A percentile compares a stretch with the other conserved stretches of the same genome.
These are phyloP conservation scores for Morone chrysops DNA, from an alignment of 2,113 vertebrate genomes.

Conservation along the genomic window DNA sequence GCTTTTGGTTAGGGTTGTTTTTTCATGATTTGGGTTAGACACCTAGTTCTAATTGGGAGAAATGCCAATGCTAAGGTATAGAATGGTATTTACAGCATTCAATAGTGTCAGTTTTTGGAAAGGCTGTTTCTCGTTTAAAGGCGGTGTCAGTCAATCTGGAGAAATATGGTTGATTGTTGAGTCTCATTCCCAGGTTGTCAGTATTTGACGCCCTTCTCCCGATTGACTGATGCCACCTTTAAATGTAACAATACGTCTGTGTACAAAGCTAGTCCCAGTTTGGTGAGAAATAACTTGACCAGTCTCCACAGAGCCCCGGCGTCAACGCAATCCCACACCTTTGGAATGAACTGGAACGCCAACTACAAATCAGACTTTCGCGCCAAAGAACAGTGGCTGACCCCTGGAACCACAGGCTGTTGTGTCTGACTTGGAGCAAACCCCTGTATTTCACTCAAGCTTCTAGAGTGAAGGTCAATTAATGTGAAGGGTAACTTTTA, in stretches of 20 bases:
- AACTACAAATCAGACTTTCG: neutral
- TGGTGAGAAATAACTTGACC: neutral
- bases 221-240: too few species aligned
- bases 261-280: neutral
- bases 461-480: neutral
- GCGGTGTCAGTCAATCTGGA: too few species aligned
- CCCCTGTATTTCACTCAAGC: neutral
- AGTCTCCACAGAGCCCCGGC: neutral
- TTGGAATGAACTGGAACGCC: neutral
- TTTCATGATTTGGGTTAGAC: neutral
- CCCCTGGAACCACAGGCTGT: neutral
- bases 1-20: neutral
- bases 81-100: neutral
- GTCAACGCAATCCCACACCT: neutral
- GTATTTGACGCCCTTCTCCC: too few species aligned
- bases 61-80: neutral
- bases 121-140: neutral
- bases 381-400: neutral
- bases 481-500: slow-evolving; percentile 9
- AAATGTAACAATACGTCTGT: neutral
- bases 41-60: neutral
- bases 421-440: neutral
- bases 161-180: too few species aligned
- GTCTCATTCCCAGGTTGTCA: too few species aligned
- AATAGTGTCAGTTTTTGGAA: neutral